These are phyloP conservation scores for Papilio xuthus DNA, from an alignment of 1,140 invertebrate genomes.

Conservation along the genomic window DNA sequence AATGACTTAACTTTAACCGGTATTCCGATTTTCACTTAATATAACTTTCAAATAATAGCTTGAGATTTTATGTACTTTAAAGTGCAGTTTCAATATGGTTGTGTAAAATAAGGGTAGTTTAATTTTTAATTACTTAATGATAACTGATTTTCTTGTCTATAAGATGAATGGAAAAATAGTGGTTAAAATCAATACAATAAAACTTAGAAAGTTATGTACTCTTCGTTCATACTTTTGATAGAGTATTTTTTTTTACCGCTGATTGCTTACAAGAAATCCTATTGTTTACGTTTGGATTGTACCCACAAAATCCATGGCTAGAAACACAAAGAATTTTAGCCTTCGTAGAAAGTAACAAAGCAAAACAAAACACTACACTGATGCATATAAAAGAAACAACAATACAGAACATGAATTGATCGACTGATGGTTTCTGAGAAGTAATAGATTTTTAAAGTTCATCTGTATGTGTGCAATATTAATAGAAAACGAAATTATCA, in stretches of 20 bases:
- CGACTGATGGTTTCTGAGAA: neutral
- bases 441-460: neutral
- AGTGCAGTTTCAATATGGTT: neutral
- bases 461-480: neutral
- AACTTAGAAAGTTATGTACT: neutral
- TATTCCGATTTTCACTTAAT: conserved; percentile 21
- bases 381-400: conserved; percentile 8
- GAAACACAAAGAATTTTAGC: conserved; percentile 18
- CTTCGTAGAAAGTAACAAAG: neutral
- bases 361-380: conserved; percentile 1
- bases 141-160: no score
- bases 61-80: conserved; percentile 5
- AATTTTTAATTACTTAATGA: no score
- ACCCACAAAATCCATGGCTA: neutral
- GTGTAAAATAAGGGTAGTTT: neutral
- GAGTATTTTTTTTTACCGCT: neutral
- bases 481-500: neutral
- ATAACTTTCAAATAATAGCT: conserved; percentile 21
- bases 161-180: neutral
- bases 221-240: neutral
- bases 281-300: conserved; percentile 13
- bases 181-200: neutral
- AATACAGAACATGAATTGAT: conserved; percentile 14
- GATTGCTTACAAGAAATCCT: neutral
- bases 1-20: conserved; percentile 21